These are phyloP conservation scores for Rhabdomys dilectus DNA, from an alignment of 2,113 vertebrate genomes.

Conservation along the genomic window DNA sequence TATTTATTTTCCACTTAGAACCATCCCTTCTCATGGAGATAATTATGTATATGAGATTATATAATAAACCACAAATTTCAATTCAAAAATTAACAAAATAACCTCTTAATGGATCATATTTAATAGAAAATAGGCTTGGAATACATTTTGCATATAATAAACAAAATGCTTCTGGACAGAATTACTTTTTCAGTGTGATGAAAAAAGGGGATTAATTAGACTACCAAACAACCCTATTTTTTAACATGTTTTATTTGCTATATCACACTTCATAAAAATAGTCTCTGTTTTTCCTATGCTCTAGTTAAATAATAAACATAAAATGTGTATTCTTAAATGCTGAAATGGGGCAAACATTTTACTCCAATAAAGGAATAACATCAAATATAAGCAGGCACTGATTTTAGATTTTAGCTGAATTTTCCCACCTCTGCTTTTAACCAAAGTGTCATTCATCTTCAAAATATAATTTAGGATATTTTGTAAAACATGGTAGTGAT, in stretches of 20 bases:
- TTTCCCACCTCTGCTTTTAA: not conserved
- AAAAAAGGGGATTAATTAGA: not conserved
- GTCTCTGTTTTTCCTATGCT: conserved; percentile 26
- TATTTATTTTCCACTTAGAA: conserved; percentile 90
- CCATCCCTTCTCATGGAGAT: conserved; percentile 80
- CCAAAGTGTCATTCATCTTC: not conserved
- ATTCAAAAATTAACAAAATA: conserved; percentile 77
- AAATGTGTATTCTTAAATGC: conserved; percentile 40
- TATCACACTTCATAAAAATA: conserved; percentile 20
- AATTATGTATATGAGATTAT: conserved; percentile 80
- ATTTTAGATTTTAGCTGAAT: conserved; percentile 54
- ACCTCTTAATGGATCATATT: conserved; percentile 53
- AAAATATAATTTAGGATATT: conserved; percentile 50
- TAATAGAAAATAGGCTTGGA: conserved; percentile 13
- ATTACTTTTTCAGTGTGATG: not conserved
- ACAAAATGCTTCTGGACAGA: conserved; percentile 41
- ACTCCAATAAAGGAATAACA: conserved; percentile 34
- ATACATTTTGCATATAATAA: conserved; percentile 1
- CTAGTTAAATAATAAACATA: conserved; percentile 31
- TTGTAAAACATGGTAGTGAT: conserved; percentile 2
- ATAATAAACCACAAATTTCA: conserved; percentile 74
- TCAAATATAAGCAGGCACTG: conserved; percentile 23
- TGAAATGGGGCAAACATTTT: conserved; percentile 9
- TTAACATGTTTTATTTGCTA: conserved; percentile 23
- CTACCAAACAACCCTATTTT: conserved; percentile 14